phyloP scores from a whole-genome alignment of 2,113 vertebrate genomes.

The Cathartes aura region DNA sequence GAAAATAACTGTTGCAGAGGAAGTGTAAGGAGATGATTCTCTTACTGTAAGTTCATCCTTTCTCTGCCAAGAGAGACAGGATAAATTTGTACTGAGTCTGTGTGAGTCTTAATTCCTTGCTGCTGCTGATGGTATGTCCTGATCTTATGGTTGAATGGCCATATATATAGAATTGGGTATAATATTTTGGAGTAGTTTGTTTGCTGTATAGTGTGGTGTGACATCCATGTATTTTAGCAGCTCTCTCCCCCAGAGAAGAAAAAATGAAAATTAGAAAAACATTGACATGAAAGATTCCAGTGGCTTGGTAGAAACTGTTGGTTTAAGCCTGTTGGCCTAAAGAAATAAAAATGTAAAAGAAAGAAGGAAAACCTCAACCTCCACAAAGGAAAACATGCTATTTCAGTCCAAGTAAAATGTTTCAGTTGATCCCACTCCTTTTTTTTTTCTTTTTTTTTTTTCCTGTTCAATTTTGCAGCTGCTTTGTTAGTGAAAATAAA shows the following conservation, averaged over 20 bases:
- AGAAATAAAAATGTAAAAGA: background rate
- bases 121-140: background rate
- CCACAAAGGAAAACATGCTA: background rate
- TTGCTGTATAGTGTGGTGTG: background rate
- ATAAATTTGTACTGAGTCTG: background rate
- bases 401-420: slow-evolving; percentile 23
- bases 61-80: background rate
- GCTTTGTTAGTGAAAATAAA: background rate
- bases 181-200: background rate
- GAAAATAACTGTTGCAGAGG: background rate
- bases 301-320: background rate
- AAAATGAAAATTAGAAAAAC: background rate
- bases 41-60: background rate
- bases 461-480: background rate
- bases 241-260: background rate
- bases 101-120: background rate
- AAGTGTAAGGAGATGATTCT: background rate
- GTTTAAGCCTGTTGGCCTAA: background rate
- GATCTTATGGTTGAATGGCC: background rate
- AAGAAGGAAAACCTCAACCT: background rate
- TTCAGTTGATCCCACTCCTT: background rate
- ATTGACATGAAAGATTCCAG: background rate
- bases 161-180: background rate
- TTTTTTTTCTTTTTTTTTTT: background rate
- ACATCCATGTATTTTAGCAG: background rate